Conservation (phyloP, 2,797 vertebrate species). For the Vultur gryphus region DNA sequence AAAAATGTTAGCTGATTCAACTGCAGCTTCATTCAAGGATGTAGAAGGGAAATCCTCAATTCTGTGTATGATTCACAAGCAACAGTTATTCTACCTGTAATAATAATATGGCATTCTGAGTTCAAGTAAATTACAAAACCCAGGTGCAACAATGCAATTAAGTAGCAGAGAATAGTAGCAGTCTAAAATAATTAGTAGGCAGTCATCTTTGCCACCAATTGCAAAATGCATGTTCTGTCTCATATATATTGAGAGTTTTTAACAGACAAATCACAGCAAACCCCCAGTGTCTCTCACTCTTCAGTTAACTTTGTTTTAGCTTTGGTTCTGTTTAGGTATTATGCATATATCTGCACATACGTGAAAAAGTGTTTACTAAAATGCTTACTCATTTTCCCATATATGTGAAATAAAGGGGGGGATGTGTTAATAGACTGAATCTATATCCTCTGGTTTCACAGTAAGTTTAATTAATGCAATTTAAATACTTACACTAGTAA, state of each 20-base stretch:
- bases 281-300: not conserved
- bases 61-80: not conserved
- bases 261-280: not conserved
- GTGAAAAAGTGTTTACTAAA: not conserved
- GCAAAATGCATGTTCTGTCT: not conserved
- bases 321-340: not conserved
- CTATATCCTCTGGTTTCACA: not conserved
- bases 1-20: not conserved
- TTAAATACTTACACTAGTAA: not conserved
- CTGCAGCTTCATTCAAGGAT: not conserved
- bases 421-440: not conserved
- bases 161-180: not conserved
- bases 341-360: not conserved
- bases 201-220: not conserved
- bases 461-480: not conserved
- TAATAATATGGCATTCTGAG: not conserved
- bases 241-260: not conserved
- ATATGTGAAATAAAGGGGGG: not conserved
- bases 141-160: not conserved
- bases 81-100: not conserved
- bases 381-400: not conserved
- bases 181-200: not conserved
- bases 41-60: not conserved
- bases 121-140: not conserved
- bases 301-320: not conserved